Percentiles rank a stretch among this genome's conserved stretches.
phyloP scores from a whole-genome alignment of 2,113 vertebrate species.

The Seriola rivoliana region DNA sequence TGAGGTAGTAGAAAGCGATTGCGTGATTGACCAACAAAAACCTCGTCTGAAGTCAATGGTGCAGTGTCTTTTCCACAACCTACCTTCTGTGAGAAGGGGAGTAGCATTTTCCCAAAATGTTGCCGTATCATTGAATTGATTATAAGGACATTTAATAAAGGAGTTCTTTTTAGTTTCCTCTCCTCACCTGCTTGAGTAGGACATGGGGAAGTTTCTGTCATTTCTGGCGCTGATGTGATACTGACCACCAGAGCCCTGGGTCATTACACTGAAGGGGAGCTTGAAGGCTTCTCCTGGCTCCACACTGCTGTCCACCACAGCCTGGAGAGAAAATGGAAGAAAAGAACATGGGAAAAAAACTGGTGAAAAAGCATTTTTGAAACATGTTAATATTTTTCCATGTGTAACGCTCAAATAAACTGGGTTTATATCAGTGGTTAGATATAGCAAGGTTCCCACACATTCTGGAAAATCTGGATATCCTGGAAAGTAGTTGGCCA shows the following conservation, averaged over 20 bases:
- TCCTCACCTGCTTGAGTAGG: conserved; percentile 45
- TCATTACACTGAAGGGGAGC: conserved; percentile 74
- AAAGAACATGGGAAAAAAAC: background rate
- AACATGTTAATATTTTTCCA: background rate
- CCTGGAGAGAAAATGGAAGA: conserved; percentile 54
- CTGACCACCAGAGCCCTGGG: conserved; percentile 58
- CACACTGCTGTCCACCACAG: conserved; percentile 62
- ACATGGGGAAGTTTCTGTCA: conserved; percentile 70
- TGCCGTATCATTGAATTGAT: background rate
- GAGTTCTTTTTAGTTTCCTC: background rate
- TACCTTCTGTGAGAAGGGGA: background rate
- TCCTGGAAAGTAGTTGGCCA: too few relatives aligned
- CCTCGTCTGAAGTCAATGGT: too few relatives aligned
- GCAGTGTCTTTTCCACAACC: too few relatives aligned
- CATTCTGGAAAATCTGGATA: too few relatives aligned
- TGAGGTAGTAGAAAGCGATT: too few relatives aligned
- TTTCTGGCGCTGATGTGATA: conserved; percentile 70
- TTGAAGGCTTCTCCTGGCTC: conserved; percentile 72
- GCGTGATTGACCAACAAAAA: too few relatives aligned
- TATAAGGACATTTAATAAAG: background rate
- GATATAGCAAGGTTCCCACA: too few relatives aligned
- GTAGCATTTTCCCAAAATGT: background rate
- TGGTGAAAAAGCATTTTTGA: background rate
- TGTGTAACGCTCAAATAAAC: background rate
- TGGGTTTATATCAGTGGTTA: too few relatives aligned